Percentiles rank a stretch among this genome's conserved stretches.
Evolutionary conservation across 2,113 vertebrate genomes (phyloP).

Genomic region (Uria lomvia): DNA sequence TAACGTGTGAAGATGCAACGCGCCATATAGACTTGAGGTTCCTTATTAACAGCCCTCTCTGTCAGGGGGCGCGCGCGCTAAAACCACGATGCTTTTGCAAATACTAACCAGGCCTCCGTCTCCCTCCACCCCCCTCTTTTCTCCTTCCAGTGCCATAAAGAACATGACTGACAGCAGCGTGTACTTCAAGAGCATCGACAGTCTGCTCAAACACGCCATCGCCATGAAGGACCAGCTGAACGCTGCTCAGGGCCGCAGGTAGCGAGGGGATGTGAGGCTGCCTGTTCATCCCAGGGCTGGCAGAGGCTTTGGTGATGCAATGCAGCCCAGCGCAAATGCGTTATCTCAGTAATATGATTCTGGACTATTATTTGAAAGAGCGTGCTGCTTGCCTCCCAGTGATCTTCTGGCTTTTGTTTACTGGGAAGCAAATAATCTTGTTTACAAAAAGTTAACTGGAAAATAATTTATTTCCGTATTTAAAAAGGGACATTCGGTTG

Average conservation of each 20-base stretch:
- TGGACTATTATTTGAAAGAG: neutral
- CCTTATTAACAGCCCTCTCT: neutral
- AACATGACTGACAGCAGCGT: constrained; percentile 90
- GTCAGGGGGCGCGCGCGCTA: rapidly evolving
- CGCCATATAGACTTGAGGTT: too few relatives aligned
- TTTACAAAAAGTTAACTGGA: neutral
- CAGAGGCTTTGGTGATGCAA: neutral
- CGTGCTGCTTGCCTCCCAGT: neutral
- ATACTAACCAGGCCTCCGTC: neutral
- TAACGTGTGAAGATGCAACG: neutral
- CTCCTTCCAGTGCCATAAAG: constrained; percentile 84
- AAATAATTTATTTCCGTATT: neutral
- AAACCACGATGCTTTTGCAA: rapidly evolving
- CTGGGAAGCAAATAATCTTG: neutral
- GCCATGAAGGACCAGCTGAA: constrained; percentile 85
- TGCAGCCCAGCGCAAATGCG: neutral
- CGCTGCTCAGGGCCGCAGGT: constrained; percentile 85
- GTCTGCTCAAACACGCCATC: constrained; percentile 85
- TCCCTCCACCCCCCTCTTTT: neutral
- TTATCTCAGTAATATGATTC: neutral
- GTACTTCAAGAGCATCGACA: constrained; percentile 92
- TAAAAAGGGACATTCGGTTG: neutral
- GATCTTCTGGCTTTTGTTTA: neutral
- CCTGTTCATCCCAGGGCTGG: neutral
- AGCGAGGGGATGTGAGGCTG: neutral